Evolutionary conservation across 2,888 invertebrate species (phyloP), one percentile per base, ranked within the genome.

Genomic region (Apamea monoglypha): DNA sequence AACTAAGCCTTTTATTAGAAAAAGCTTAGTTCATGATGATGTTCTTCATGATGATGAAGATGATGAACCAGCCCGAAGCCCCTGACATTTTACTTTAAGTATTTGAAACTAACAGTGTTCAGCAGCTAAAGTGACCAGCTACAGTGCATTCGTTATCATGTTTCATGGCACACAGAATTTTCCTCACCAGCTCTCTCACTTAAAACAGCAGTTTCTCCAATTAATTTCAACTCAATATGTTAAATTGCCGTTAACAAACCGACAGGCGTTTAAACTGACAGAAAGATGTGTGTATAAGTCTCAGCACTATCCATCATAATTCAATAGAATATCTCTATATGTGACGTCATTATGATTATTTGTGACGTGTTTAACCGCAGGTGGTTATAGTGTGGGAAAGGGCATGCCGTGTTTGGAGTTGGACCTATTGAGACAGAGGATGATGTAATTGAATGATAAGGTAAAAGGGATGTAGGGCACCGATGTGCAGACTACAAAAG

Each of bases 191-290:
- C 50, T 47, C 50, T 50, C 2, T 36, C 10, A 44, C 25, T 36
- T 12, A 56, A n/a, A 44, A 40, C 18, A 32, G 36, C 44, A 71
- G 10, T 40, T 79, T 63, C 56, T 1, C 10, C 36, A 56, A 80
- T 73, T 18, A 85, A 61, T 80, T 32, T 32, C 29, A 63, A 63
- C 64, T 61, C 10, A 53, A 14, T 50, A 25, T 29, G 74, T 18
- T 16, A 29, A 47, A 32, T 12, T 67, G 85, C 59, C 18, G 61
- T 36, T 50, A 82, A 74, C 25, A 14, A 80, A 71, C 47, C 14
- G 18, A 3, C 66, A 80, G 81, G 70, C 69, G 82, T 36, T 61
- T 59, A 64, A 69, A 18, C 16, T 47, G 67, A 40, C 81, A 74
- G 29, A 18, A 73, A 29, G 36, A 66, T 61, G 53, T 10, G 73